Evolutionary conservation across 92 coral and sea anemone species (phyloP), one percentile per base, ranked within the genome.

Genomic region (Epizoanthus illoricatus): DNA sequence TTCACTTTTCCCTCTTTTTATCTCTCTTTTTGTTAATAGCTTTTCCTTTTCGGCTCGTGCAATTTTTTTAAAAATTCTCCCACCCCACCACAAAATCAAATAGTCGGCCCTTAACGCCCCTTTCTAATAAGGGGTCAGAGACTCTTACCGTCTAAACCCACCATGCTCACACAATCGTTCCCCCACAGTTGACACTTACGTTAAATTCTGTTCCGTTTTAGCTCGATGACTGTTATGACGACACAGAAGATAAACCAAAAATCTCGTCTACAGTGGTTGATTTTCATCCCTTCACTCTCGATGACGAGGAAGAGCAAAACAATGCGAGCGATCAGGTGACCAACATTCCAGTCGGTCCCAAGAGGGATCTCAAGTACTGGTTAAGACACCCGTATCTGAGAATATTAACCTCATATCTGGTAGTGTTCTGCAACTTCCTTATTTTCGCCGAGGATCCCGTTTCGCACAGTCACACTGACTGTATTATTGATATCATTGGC

Each of bases 401-500:
- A 16, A 69, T 93, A n/a, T 58, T 68, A 2, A 93, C 97, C 54
- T 81, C 97, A 59, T 93, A 93, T 56, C 82, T 93, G 47, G 94
- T 93, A 20, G 92, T 93, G 73, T 93, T 93, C 84, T 93, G 94
- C 58, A 93, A 93, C 85, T 93, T 93, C 54, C 80, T 93, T 71
- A 93, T 93, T 54, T 90, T 93, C 73, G 97, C 97, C 57, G 97
- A 93, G 84, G 97, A 93, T 45, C 97, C 97, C 10, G 97, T 93
- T 41, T 93, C 97, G 21, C 97, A 93, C 68, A 93, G 97, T 71
- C 88, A 91, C 83, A 88, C 91, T 16, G 97, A 93, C 45, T 90
- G 97, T 23, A 78, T 93, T 8, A 89, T 93, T 60, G 97, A 93
- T 69, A 81, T 93, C 69, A 93, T 93, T 72, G 97, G 97, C 17